These are phyloP conservation scores for Mesitornis unicolor DNA, from an alignment of 2,113 vertebrate species.

Conservation along the genomic window DNA sequence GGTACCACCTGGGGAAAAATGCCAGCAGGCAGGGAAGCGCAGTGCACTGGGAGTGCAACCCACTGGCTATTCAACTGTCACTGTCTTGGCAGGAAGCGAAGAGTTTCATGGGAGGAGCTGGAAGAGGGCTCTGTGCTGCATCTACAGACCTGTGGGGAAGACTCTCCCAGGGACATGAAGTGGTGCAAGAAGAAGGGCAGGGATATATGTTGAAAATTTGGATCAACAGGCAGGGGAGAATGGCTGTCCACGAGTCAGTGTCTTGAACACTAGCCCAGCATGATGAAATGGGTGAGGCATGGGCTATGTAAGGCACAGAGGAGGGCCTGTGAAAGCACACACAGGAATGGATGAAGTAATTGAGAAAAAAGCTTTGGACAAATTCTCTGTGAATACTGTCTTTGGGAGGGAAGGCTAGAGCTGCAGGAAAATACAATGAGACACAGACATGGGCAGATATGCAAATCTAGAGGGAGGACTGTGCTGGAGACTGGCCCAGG, in stretches of 20 bases:
- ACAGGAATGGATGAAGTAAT: constrained; percentile 24
- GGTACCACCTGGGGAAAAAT: not conserved
- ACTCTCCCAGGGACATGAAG: not conserved
- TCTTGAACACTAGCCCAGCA: not conserved
- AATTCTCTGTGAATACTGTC: constrained; percentile 46
- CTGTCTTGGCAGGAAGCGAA: not conserved
- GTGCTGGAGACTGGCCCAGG: not conserved
- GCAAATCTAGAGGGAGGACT: not conserved
- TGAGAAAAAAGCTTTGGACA: not conserved
- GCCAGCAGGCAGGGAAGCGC: not conserved
- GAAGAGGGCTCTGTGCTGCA: not conserved
- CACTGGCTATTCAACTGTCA: not conserved
- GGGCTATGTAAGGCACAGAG: not conserved
- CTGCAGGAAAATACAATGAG: not conserved
- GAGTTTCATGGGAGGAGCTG: not conserved
- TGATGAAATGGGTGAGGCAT: not conserved
- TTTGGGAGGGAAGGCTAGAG: constrained; percentile 31
- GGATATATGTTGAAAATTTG: not conserved
- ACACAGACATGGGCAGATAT: not conserved
- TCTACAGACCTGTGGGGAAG: not conserved
- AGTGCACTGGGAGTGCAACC: not conserved
- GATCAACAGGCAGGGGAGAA: not conserved
- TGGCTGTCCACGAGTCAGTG: not conserved
- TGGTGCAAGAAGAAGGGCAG: not conserved
- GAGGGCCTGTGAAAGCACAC: not conserved